Conservation (phyloP, 2,797 vertebrate species). For the Alexandromys oeconomus region DNA sequence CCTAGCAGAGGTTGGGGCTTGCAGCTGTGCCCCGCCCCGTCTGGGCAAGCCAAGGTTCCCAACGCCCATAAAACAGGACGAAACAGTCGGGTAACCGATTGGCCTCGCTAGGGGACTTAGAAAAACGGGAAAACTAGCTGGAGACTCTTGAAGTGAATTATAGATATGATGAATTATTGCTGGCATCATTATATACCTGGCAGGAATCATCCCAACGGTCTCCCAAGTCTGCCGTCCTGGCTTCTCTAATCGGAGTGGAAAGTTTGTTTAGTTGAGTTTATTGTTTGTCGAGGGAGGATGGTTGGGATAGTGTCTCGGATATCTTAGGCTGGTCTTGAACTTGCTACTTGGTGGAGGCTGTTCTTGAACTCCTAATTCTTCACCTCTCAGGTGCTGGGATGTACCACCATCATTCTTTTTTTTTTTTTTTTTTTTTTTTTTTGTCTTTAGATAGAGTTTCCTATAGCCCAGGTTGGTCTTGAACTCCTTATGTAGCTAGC, state of each 20-base stretch:
- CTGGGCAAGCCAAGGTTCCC: background rate
- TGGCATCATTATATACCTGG: background rate
- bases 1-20: slow-evolving; percentile 15
- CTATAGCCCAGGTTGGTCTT: background rate
- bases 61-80: background rate
- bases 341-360: background rate
- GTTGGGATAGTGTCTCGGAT: background rate
- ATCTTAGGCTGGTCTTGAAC: background rate
- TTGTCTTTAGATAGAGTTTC: background rate
- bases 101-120: background rate
- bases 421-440: too few species aligned
- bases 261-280: background rate
- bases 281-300: background rate
- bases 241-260: background rate
- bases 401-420: background rate
- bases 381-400: background rate
- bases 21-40: background rate
- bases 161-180: background rate
- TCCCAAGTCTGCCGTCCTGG: background rate
- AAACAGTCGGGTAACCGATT: background rate
- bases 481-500: background rate
- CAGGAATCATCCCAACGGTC: background rate
- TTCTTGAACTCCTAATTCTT: background rate
- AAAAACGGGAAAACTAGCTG: background rate
- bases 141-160: slow-evolving; percentile 9